Evolutionary conservation across 2,113 vertebrate genomes (phyloP).

Genomic region (Forbesichthys papilliferus): DNA sequence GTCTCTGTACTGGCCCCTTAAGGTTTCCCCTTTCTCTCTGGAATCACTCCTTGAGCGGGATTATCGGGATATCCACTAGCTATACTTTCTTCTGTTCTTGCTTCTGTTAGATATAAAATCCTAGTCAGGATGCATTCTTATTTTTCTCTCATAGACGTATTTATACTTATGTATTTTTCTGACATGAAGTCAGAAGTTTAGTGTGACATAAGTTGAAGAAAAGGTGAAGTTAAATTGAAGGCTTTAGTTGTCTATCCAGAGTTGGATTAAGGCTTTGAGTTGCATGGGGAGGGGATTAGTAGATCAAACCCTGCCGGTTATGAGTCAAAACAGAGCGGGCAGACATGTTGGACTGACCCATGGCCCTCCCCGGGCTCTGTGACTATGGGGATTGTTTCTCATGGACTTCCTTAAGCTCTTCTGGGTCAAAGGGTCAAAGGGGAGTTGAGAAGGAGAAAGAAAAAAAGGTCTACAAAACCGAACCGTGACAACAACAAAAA

Average conservation of each 20-base stretch:
- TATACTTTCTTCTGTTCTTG: slow-evolving; percentile 55
- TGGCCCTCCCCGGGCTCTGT: slow-evolving; percentile 51
- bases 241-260: slow-evolving; percentile 24
- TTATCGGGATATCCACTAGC: slow-evolving; percentile 70
- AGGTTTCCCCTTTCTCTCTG: slow-evolving; percentile 72
- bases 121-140: slow-evolving; percentile 49
- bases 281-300: not conserved
- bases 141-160: slow-evolving; percentile 38
- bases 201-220: slow-evolving; percentile 42
- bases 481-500: no score
- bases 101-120: slow-evolving; percentile 56
- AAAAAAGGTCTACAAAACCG: no score
- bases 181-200: slow-evolving; percentile 58
- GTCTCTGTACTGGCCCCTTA: slow-evolving; percentile 73
- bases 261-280: not conserved
- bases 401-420: slow-evolving; percentile 41
- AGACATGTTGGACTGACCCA: slow-evolving; percentile 56
- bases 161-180: slow-evolving; percentile 17
- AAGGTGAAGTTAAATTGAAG: slow-evolving; percentile 12
- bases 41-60: slow-evolving; percentile 58
- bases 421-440: slow-evolving; percentile 25
- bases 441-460: no score
- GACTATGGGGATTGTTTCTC: slow-evolving; percentile 44
- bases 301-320: slow-evolving; percentile 56
- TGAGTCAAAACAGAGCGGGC: slow-evolving; percentile 59